Conservation (phyloP, 1,140 invertebrate species). For the Chironomus tepperi region DNA sequence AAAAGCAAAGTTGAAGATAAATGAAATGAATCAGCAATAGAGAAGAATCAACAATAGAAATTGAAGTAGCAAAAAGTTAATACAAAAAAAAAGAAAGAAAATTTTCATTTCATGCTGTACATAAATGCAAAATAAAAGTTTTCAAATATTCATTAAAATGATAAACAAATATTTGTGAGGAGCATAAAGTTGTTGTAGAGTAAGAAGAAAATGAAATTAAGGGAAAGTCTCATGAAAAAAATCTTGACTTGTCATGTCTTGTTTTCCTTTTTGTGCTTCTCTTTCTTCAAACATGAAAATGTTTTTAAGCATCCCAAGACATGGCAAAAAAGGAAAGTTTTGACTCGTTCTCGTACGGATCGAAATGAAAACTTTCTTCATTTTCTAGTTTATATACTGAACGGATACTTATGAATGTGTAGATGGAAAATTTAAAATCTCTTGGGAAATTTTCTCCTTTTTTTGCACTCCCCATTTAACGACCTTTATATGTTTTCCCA, state of each 20-base stretch:
- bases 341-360: too few relatives aligned
- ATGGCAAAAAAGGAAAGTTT: background rate
- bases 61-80: too few relatives aligned
- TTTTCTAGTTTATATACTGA: background rate
- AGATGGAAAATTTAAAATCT: background rate
- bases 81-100: too few relatives aligned
- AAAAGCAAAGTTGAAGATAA: too few relatives aligned
- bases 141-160: constrained; percentile 3
- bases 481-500: constrained; percentile 1
- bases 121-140: background rate
- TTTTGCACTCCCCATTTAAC: background rate
- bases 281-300: background rate
- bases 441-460: background rate
- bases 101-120: too few relatives aligned
- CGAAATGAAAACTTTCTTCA: background rate
- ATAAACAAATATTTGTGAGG: background rate
- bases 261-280: background rate
- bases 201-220: background rate
- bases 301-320: background rate
- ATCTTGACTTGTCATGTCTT: too few relatives aligned
- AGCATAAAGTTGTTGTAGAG: too few relatives aligned
- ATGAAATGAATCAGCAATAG: too few relatives aligned
- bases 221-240: background rate
- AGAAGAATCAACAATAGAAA: too few relatives aligned
- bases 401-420: background rate